These are phyloP conservation scores for Linnaemya vulpina DNA, from an alignment of 2,888 invertebrate genomes.

Conservation along the genomic window DNA sequence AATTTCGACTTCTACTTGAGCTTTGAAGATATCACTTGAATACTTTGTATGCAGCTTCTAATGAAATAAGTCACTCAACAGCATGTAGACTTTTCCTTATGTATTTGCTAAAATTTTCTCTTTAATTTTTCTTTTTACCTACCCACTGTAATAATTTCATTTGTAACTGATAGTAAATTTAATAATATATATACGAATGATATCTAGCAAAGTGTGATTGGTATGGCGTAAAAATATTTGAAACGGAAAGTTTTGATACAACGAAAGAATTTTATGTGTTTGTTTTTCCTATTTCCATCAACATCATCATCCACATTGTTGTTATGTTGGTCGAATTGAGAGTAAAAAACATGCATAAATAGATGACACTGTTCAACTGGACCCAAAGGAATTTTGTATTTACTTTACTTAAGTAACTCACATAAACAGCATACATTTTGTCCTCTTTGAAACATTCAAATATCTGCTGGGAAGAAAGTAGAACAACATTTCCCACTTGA, in stretches of 20 bases:
- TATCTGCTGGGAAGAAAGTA: conserved; percentile 5
- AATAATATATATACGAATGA: conserved; percentile 42
- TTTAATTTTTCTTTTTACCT: neutral
- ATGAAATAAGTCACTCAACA: too few species aligned
- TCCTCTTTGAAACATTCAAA: neutral
- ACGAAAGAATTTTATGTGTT: conserved; percentile 24
- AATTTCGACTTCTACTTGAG: too few species aligned
- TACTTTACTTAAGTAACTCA: conserved; percentile 22
- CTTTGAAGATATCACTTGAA: too few species aligned
- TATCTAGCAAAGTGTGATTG: conserved; percentile 33
- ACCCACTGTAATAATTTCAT: conserved; percentile 44
- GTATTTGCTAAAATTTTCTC: too few species aligned
- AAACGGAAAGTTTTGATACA: conserved; percentile 21
- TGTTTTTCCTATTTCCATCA: conserved; percentile 34
- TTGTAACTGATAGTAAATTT: conserved; percentile 25
- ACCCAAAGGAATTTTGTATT: conserved; percentile 66
- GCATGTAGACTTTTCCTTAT: too few species aligned
- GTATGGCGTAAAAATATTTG: conserved; percentile 16
- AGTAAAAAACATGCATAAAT: conserved; percentile 44
- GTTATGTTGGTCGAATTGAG: conserved; percentile 38
- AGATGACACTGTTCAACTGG: conserved; percentile 51
- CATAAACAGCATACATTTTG: neutral
- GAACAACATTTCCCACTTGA: conserved; percentile 32
- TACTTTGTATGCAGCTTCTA: too few species aligned
- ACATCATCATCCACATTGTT: conserved; percentile 26